Evolutionary conservation across 2,113 vertebrate genomes (phyloP).

Genomic region (Zingel zingel): DNA sequence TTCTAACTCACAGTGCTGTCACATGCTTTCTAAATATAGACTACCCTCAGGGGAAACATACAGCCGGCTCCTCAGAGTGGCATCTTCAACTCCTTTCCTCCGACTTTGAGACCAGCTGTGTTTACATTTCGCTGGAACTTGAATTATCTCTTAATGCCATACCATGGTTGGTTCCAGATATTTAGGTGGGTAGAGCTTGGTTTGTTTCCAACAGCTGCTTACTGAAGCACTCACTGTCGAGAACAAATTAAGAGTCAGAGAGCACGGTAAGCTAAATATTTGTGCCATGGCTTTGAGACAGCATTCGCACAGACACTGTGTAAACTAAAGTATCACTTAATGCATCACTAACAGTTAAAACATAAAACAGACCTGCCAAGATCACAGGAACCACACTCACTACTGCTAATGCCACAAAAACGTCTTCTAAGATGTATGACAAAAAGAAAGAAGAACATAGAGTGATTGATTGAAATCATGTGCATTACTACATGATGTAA

Average conservation of each 20-base stretch:
- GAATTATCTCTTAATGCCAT: background rate
- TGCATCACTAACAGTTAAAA: background rate
- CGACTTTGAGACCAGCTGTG: background rate
- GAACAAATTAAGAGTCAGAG: conserved; percentile 11
- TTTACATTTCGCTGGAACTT: background rate
- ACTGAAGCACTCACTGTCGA: background rate
- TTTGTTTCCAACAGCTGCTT: conserved; percentile 10
- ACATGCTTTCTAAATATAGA: background rate
- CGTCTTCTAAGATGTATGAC: background rate
- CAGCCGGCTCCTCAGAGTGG: background rate
- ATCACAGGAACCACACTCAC: background rate
- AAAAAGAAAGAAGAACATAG: background rate
- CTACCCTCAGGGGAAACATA: background rate
- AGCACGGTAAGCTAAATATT: conserved; percentile 21
- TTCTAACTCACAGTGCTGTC: background rate
- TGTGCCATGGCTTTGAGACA: background rate
- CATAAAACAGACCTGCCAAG: conserved; percentile 9
- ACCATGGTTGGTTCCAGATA: background rate
- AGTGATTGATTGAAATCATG: too few species aligned
- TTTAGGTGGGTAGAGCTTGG: background rate
- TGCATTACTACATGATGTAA: background rate
- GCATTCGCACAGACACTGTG: background rate
- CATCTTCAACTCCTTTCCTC: background rate
- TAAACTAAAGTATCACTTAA: conserved; percentile 13
- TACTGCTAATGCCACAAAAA: background rate